Percentiles rank a stretch among this genome's conserved stretches.
These are phyloP conservation scores for Globodera rostochiensis DNA, from an alignment of 1,140 invertebrate genomes.

Conservation along the genomic window DNA sequence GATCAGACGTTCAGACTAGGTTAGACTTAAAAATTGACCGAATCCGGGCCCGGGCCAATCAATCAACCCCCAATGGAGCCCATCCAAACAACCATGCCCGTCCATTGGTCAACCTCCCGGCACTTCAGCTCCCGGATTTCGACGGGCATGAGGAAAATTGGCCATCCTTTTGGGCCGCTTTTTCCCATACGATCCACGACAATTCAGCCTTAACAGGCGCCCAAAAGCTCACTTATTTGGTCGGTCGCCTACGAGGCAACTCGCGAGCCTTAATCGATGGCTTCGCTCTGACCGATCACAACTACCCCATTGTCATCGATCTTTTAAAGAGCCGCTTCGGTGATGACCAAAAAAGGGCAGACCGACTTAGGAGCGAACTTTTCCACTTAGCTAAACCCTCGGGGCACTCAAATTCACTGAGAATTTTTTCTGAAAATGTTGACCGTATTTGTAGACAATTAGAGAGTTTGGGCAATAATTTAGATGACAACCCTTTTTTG, in stretches of 20 bases:
- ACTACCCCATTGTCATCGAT: neutral
- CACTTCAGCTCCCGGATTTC: neutral
- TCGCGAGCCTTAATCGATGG: neutral
- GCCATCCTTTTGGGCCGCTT: neutral
- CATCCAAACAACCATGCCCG: neutral
- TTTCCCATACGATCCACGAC: neutral
- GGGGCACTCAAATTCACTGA: neutral
- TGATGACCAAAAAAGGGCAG: neutral
- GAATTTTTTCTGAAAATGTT: neutral
- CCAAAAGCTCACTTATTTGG: no score
- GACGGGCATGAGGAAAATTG: neutral
- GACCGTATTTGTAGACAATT: neutral
- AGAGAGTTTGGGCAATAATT: neutral
- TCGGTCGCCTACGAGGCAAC: neutral
- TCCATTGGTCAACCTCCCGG: neutral
- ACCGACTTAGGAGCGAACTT: neutral
- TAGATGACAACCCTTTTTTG: neutral
- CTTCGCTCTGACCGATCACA: neutral
- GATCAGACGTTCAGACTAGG: neutral
- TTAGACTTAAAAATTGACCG: neutral
- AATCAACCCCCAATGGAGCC: neutral
- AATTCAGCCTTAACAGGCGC: no score
- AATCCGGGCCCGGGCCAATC: neutral
- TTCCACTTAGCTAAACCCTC: neutral
- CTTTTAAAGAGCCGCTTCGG: neutral